Evolutionary conservation across 92 coral and sea anemone genomes (phyloP).

Genomic region (Porites lobata): DNA sequence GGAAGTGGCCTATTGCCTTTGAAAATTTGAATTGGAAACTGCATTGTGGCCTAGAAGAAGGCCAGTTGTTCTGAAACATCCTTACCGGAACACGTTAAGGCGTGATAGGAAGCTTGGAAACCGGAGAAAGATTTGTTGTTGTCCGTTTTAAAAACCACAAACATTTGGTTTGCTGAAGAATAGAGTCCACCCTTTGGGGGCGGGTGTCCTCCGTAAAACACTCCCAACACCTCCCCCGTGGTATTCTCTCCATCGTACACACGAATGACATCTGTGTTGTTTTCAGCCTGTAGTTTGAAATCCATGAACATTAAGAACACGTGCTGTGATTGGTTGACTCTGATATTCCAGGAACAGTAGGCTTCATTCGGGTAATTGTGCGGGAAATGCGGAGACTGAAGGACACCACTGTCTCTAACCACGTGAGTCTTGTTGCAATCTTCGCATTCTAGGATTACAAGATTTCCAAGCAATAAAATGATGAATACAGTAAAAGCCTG

Average conservation of each 20-base stretch:
- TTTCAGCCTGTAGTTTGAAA: constrained; percentile 31
- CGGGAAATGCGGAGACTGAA: constrained; percentile 76
- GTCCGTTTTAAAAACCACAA: constrained; percentile 64
- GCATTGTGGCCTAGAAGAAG: neutral
- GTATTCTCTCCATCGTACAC: constrained; percentile 62
- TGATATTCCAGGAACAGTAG: constrained; percentile 76
- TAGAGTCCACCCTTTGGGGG: constrained; percentile 29
- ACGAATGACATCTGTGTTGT: constrained; percentile 35
- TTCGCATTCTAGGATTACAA: too few species aligned
- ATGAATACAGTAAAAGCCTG: too few species aligned
- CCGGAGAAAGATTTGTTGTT: constrained; percentile 11
- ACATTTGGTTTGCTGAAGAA: constrained; percentile 47
- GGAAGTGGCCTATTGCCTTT: too few species aligned
- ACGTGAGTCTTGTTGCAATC: too few species aligned
- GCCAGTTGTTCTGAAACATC: neutral
- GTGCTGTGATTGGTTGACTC: constrained; percentile 33
- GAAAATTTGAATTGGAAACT: too few species aligned
- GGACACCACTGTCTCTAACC: neutral
- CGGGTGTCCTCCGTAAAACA: neutral
- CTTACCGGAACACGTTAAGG: constrained; percentile 23
- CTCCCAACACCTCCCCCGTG: neutral
- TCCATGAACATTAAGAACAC: constrained; percentile 60
- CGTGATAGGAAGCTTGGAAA: constrained; percentile 22
- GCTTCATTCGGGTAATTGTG: constrained; percentile 68
- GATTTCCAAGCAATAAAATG: too few species aligned